Evolutionary conservation across 2,113 vertebrate genomes (phyloP), one percentile per base, ranked within the genome.

Genomic region (Catharus minimus): DNA sequence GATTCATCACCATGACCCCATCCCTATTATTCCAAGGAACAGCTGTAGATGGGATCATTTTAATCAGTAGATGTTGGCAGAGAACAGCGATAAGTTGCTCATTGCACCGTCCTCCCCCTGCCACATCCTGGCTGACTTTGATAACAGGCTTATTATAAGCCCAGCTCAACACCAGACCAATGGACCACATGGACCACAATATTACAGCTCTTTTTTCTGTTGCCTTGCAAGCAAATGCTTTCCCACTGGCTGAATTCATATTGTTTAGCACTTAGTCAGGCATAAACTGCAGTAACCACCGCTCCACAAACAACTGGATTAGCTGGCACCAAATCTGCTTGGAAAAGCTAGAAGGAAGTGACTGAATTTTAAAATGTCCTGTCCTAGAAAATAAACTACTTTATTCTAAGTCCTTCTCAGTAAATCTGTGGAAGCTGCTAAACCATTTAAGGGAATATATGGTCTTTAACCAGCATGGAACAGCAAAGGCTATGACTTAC

Each of bases 331-430:
- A 66, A 72, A 68, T 84, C 76, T 49, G 26, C 72, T 38, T 49
- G 79, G 79, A 92, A 86, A 84, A 94, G 65, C 68, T 75, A 38
- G 49, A 61, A 82, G 15, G 62, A 80, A 93, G 62, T 60, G 57
- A 39, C 53, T 49, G 56, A 24, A 80, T 60, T 80, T 90, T 87
- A 82, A 92, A 93, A 87, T 61, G 56, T 33, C 71, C 88, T 73
- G 64, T 80, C 87, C 83, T 79, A 91, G 61, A 92, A 89, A 95
- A 91, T 47, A 84, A 94, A 90, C 33, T 75, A 57, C 43, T 87
- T 92, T 83, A 92, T 90, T 91, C 46, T 47, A 89, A 91, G 68
- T 38, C 85, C 23, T 78, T 39, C 36, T 78, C 68, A 56, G 74
- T 62, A 94, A 94, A 92, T 77, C 78, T 0, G 0, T 71, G 67